These are phyloP conservation scores for Trichonephila inaurata DNA, from an alignment of 1,140 invertebrate species.

Conservation along the genomic window DNA sequence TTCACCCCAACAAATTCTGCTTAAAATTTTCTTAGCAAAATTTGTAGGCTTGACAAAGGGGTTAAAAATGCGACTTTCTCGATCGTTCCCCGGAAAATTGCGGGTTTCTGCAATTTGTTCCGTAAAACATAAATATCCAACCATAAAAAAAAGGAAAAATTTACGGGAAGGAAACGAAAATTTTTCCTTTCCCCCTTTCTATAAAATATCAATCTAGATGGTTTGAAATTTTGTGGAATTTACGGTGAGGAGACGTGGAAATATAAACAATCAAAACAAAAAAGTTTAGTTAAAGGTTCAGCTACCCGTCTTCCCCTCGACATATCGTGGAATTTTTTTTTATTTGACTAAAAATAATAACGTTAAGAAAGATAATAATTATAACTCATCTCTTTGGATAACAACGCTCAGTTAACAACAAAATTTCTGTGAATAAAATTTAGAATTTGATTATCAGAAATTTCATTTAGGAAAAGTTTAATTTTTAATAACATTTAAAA, in stretches of 20 bases:
- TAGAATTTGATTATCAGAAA: too few relatives aligned
- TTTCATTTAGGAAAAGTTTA: too few relatives aligned
- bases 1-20: not conserved
- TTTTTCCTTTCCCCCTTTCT: not conserved
- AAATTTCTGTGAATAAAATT: too few relatives aligned
- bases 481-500: too few relatives aligned
- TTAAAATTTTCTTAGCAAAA: not conserved
- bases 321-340: too few relatives aligned
- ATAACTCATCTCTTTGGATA: too few relatives aligned
- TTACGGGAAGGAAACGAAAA: not conserved
- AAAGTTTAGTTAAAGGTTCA: not conserved
- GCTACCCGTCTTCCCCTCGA: too few relatives aligned
- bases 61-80: not conserved
- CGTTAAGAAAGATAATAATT: too few relatives aligned
- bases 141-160: conserved; percentile 1
- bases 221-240: not conserved
- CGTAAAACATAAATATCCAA: conserved; percentile 22
- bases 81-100: not conserved
- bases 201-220: not conserved
- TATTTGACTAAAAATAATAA: too few relatives aligned
- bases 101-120: conserved; percentile 13
- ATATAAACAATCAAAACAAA: not conserved
- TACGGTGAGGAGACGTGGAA: not conserved
- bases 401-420: too few relatives aligned
- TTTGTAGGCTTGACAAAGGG: not conserved